phyloP scores from a whole-genome alignment of 2,888 invertebrate species.

The Liopterus haemorrhoidalis region DNA sequence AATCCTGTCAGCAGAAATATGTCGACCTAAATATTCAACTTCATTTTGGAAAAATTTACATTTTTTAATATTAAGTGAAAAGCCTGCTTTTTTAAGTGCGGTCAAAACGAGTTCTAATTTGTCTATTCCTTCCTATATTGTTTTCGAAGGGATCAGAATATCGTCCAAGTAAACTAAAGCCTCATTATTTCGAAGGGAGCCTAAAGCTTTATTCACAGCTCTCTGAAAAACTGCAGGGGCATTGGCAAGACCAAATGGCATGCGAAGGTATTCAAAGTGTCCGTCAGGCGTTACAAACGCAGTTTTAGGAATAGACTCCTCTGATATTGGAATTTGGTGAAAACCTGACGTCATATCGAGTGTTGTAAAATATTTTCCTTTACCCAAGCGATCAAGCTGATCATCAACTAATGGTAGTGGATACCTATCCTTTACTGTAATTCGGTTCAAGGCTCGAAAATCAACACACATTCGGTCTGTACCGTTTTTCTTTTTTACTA shows the following conservation, averaged over 20 bases:
- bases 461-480: background rate
- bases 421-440: background rate
- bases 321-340: background rate
- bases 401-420: too few species aligned
- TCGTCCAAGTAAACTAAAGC: slow-evolving; percentile 1
- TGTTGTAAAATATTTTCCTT: slow-evolving; percentile 1
- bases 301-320: slow-evolving; percentile 6
- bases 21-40: slow-evolving; percentile 34
- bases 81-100: slow-evolving; percentile 18
- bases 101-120: slow-evolving; percentile 15
- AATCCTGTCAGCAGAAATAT: slow-evolving; percentile 31
- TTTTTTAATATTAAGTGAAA: slow-evolving; percentile 25
- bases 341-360: slow-evolving; percentile 5
- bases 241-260: slow-evolving; percentile 9
- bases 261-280: slow-evolving; percentile 10
- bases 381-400: too few species aligned
- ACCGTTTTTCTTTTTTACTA: background rate
- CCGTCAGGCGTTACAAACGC: slow-evolving; percentile 5
- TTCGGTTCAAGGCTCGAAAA: background rate
- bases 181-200: background rate
- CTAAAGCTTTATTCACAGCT: background rate
- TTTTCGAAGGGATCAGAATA: slow-evolving; percentile 20
- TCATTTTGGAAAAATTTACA: slow-evolving; percentile 30
- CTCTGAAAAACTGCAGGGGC: slow-evolving; percentile 9
- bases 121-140: slow-evolving; percentile 23